Conservation (phyloP, 2,113 vertebrate species). For the Sylvilagus bachmani region DNA sequence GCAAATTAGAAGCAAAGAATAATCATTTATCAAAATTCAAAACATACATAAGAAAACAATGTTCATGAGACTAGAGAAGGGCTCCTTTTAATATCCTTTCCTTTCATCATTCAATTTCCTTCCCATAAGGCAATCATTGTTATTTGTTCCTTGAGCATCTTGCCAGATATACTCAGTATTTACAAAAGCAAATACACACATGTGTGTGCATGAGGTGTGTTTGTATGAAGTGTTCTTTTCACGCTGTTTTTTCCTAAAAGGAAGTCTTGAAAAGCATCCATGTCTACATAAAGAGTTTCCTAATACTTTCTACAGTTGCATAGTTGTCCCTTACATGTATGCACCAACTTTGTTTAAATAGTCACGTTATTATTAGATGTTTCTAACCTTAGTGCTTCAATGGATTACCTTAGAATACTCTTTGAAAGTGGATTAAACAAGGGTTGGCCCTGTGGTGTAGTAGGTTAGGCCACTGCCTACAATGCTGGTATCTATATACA, state of each 20-base stretch:
- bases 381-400: not conserved
- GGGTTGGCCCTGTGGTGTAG: no score
- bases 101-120: not conserved
- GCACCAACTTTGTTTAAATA: not conserved
- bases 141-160: not conserved
- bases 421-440: not conserved
- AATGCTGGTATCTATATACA: no score
- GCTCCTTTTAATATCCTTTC: not conserved
- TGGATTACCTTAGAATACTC: not conserved
- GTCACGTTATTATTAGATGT: not conserved
- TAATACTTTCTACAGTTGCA: not conserved
- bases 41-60: not conserved
- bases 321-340: not conserved
- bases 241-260: not conserved
- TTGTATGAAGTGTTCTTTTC: not conserved
- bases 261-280: not conserved
- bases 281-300: not conserved
- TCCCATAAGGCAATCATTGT: not conserved
- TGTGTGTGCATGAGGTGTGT: not conserved
- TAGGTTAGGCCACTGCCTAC: no score
- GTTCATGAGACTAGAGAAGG: not conserved
- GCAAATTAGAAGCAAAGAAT: not conserved
- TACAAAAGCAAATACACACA: not conserved
- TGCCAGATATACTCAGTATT: not conserved
- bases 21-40: slow-evolving; percentile 25